Conservation (phyloP, 2,888 invertebrate species). For the Epistrophella euchroma region DNA sequence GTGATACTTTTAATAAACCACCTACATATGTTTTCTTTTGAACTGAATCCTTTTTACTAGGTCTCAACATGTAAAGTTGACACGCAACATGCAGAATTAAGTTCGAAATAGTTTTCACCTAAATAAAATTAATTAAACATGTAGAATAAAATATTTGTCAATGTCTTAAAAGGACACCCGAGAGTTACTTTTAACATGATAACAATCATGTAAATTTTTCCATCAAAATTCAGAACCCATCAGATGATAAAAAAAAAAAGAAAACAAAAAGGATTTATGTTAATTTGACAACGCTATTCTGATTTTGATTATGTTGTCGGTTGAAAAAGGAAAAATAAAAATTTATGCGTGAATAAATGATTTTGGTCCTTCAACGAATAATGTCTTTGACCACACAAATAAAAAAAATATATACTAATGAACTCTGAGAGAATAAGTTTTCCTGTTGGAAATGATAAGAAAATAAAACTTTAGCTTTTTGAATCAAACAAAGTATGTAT, state of each 20-base stretch:
- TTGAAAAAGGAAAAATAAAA: background rate
- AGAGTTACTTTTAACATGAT: background rate
- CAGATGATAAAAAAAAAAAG: background rate
- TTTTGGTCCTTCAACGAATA: background rate
- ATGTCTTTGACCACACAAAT: conserved; percentile 11
- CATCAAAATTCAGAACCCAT: conserved; percentile 13
- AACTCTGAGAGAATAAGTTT: conserved; percentile 18
- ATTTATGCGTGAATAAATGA: conserved; percentile 5
- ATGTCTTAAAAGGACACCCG: background rate
- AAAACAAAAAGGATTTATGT: conserved; percentile 15
- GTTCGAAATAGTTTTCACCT: too few relatives aligned
- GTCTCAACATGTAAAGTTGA: too few relatives aligned
- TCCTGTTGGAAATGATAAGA: background rate
- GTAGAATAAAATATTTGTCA: too few relatives aligned
- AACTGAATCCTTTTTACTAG: background rate
- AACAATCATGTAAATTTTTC: conserved; percentile 21
- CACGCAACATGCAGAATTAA: too few relatives aligned
- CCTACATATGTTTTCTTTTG: too few relatives aligned
- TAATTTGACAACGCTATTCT: conserved; percentile 1
- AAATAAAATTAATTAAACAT: too few relatives aligned
- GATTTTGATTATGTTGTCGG: background rate
- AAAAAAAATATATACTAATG: background rate
- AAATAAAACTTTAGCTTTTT: background rate
- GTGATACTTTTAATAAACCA: too few relatives aligned
- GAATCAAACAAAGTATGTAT: background rate